Evolutionary conservation across 2,113 vertebrate genomes (phyloP).

Genomic region (Mormyrus iriodes): DNA sequence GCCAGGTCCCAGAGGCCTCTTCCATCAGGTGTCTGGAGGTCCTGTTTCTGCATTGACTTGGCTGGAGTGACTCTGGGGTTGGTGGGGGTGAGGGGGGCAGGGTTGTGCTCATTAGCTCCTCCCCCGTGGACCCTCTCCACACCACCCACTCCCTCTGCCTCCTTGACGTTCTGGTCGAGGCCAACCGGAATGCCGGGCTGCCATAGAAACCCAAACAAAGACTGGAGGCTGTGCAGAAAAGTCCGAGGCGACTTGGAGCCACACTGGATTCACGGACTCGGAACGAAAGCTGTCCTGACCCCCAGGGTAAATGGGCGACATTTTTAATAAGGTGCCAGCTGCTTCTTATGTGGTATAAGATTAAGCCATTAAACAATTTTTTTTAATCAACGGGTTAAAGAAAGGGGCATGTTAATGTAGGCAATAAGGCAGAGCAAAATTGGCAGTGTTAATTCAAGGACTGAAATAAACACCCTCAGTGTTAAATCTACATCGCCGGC

Average conservation of each 20-base stretch:
- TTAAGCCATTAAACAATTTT: neutral
- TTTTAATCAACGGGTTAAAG: neutral
- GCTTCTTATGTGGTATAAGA: neutral
- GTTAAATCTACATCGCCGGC: neutral
- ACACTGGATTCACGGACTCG: neutral
- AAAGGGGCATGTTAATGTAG: neutral
- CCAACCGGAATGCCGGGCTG: constrained; percentile 7
- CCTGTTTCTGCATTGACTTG: neutral
- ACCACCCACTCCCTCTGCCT: neutral
- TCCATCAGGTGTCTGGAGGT: neutral
- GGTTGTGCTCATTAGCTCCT: neutral
- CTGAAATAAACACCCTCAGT: constrained; percentile 1
- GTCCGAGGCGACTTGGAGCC: neutral
- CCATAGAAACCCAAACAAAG: constrained; percentile 27
- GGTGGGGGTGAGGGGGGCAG: neutral
- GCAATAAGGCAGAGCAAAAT: neutral
- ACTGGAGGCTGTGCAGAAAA: neutral
- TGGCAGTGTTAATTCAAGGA: constrained; percentile 9
- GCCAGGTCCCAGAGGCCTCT: neutral
- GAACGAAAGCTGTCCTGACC: neutral
- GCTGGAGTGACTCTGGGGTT: neutral
- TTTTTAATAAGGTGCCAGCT: neutral
- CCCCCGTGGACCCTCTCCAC: neutral
- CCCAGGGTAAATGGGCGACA: neutral
- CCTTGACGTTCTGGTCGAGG: constrained; percentile 12